Percentiles rank a stretch among this genome's conserved stretches.
Evolutionary conservation across 2,888 invertebrate species (phyloP).

Genomic region (Andrena trimmerana): DNA sequence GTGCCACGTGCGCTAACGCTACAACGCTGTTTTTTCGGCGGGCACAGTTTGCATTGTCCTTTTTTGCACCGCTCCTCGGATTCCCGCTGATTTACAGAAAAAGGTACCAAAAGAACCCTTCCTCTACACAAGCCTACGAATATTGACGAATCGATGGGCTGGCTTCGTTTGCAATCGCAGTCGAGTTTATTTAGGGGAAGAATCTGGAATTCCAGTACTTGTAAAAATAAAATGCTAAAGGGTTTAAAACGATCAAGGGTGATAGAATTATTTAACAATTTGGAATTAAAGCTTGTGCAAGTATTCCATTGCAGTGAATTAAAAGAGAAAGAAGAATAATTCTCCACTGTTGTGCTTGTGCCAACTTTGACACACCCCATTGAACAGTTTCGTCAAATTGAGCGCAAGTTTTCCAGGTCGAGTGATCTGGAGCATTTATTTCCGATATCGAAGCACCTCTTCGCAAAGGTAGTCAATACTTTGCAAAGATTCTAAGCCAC

Average conservation of each 20-base stretch:
- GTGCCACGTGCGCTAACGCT: constrained; percentile 79
- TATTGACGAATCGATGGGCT: neutral
- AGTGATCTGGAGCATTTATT: constrained; percentile 39
- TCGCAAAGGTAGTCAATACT: neutral
- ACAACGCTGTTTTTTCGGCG: constrained; percentile 76
- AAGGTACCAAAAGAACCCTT: neutral
- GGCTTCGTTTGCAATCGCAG: neutral
- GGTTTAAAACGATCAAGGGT: neutral
- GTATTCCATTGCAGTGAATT: neutral
- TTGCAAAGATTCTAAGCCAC: constrained; percentile 16
- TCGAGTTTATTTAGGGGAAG: neutral
- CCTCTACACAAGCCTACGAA: neutral
- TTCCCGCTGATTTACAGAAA: constrained; percentile 27
- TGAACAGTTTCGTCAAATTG: neutral
- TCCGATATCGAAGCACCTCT: constrained; percentile 24
- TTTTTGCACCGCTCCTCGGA: constrained; percentile 11
- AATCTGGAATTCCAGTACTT: too few relatives aligned
- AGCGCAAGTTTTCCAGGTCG: constrained; percentile 29
- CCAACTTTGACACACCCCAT: neutral
- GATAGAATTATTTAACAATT: neutral
- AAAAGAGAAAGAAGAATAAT: neutral
- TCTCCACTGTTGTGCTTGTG: neutral
- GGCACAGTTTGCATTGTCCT: constrained; percentile 36
- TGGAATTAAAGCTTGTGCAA: neutral
- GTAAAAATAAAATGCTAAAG: too few relatives aligned